Evolutionary conservation across 2,113 vertebrate genomes (phyloP).

Genomic region (Antigone vipio): DNA sequence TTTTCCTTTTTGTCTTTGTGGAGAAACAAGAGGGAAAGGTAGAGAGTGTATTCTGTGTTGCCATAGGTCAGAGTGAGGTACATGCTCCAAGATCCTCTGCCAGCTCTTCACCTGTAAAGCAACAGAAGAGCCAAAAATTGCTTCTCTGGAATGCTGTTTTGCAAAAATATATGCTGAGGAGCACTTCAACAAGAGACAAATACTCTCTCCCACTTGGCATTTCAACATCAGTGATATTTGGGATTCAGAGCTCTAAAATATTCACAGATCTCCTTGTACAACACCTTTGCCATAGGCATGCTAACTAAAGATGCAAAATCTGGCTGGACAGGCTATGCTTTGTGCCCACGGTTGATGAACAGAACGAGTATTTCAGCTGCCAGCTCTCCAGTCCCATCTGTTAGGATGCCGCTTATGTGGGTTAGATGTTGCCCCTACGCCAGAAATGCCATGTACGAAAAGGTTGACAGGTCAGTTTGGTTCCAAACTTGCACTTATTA

Average conservation of each 20-base stretch:
- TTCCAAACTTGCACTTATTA: background rate
- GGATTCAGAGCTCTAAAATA: background rate
- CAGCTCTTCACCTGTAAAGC: background rate
- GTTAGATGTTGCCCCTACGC: background rate
- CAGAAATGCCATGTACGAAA: fast-evolving
- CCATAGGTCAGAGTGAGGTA: background rate
- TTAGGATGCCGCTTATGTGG: background rate
- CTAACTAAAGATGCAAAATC: background rate
- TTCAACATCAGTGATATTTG: background rate
- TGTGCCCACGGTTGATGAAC: background rate
- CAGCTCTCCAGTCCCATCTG: constrained; percentile 14
- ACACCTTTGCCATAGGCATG: background rate
- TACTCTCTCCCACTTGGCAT: background rate
- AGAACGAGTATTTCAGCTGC: background rate
- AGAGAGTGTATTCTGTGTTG: background rate
- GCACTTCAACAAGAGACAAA: background rate
- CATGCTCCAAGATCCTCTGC: background rate
- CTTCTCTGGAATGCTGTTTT: background rate
- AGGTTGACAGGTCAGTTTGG: background rate
- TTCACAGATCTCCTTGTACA: background rate
- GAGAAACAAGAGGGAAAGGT: background rate
- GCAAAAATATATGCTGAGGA: background rate
- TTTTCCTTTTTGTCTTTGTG: background rate
- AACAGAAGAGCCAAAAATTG: background rate
- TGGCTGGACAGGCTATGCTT: background rate